Base-by-base conservation (phyloP, 2,888 invertebrate species). In the Micropterix aruncella region DNA sequence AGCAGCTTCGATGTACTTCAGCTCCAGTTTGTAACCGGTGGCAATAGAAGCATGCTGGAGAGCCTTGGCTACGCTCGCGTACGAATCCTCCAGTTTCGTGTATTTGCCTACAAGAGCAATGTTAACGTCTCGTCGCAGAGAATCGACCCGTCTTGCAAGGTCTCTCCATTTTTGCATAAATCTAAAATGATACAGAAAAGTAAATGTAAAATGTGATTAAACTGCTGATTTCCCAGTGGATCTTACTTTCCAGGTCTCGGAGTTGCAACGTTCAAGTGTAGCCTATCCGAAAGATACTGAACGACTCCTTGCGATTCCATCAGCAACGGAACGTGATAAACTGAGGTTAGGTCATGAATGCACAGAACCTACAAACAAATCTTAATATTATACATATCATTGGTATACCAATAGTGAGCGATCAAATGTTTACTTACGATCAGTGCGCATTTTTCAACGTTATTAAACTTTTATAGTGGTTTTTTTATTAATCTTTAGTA, bases 51-150 rank as follows among this genome's bases (percentile, higher is more conserved):
- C 91, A 62, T 99, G 99, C 53, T 92, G 84, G 38, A 99, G 62
- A 0, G 97, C 90, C 66, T 99, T 97, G 1, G 85, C 84, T 0
- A 99, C 89, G 1, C 97, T 99, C 0, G 95, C 90, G 58, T 99
- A 99, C 0, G 97, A 85, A 66, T 99, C 99, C 58, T 92, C 87
- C 12, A 96, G 67, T 57, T 87, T 84, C 0, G 96, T 96, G 59
- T 99, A 99, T 67, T 99, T 97, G 3, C 97, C 97, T 2, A 97
- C 97, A 2, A 97, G 68, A 2, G 88, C 88, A 46, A 97, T 95
- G 48, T 76, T 83, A 0, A 95, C 89, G 58, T 83, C 83, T 55
- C 83, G 81, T n/a, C 84, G 77, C 7, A 93, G 66, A 52, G 82
- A 81, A 56, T 93, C 91, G 37, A 87, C 81, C 27, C 88, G 80